Percentiles rank a stretch among this genome's conserved stretches.
Conservation (phyloP, 2,797 vertebrate genomes). For the Hylomyscus alleni region DNA sequence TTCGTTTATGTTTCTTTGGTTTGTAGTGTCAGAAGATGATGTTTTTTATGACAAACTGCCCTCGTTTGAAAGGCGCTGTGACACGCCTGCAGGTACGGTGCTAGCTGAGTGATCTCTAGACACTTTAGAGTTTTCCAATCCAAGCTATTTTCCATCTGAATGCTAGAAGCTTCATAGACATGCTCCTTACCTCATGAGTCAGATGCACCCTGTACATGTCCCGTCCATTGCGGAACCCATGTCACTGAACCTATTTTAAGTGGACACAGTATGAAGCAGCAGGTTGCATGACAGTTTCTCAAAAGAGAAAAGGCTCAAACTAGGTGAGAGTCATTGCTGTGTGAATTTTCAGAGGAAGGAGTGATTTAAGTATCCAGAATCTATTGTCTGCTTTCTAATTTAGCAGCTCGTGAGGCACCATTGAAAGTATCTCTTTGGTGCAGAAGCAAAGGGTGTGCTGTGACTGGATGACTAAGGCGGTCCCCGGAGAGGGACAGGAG, state of each 20-base stretch:
- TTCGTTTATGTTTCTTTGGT: slow-evolving; percentile 89
- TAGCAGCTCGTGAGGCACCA: not conserved
- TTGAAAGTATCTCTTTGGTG: slow-evolving; percentile 23
- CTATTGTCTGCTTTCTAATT: not conserved
- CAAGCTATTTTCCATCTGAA: slow-evolving; percentile 86
- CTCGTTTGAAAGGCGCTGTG: slow-evolving; percentile 94
- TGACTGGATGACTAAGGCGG: slow-evolving; percentile 66
- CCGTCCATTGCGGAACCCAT: slow-evolving; percentile 43
- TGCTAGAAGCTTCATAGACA: slow-evolving; percentile 78
- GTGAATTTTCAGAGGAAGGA: slow-evolving; percentile 62
- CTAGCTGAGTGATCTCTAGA: slow-evolving; percentile 77
- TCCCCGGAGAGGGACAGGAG: slow-evolving; percentile 62
- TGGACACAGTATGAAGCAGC: slow-evolving; percentile 75
- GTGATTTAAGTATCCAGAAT: slow-evolving; percentile 69
- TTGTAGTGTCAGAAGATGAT: slow-evolving; percentile 94
- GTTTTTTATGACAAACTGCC: slow-evolving; percentile 96
- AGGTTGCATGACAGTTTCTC: slow-evolving; percentile 90
- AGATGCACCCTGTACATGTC: slow-evolving; percentile 53
- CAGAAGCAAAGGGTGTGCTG: slow-evolving; percentile 55
- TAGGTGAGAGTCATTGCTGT: slow-evolving; percentile 79
- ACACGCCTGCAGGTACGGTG: slow-evolving; percentile 94
- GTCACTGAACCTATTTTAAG: slow-evolving; percentile 57
- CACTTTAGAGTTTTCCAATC: slow-evolving; percentile 73
- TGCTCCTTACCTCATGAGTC: slow-evolving; percentile 81
- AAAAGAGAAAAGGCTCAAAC: slow-evolving; percentile 60